Evolutionary conservation across 2,797 vertebrate genomes (phyloP), one percentile per base, ranked within the genome.

Genomic region (Yasuhikotakia modesta): DNA sequence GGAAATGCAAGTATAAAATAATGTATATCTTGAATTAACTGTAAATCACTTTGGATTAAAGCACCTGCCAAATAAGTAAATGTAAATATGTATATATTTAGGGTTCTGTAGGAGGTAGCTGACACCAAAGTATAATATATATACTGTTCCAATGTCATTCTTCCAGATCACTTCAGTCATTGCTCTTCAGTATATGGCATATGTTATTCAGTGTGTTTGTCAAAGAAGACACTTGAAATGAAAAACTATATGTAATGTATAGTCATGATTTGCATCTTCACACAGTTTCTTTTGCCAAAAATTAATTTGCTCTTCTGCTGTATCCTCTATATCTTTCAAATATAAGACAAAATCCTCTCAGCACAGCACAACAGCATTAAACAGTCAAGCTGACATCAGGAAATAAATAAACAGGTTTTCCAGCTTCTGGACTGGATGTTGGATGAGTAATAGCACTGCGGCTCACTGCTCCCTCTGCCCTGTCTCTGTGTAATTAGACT

Each of bases 401-500:
- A 69, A 60, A 69, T 17, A 68, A 68, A 76, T 14, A 27, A 27
- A 27, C 27, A 61, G 21, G 27, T 43, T 68, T 76, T 50, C 68
- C 43, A n/a, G 24, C 27, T 61, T 14, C 13, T 61, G 43, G 27
- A 68, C 27, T 1, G 64, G 43, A 76, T 30, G 30, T n/a, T 57
- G 30, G 13, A 55, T 67, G 53, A 67, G 73, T 69, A 46, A 73
- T 70, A 30, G 14, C 74, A 16, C 53, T 53, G 21, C 19, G 30
- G 75, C 11, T 14, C 22, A 14, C 57, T 52, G 22, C 52, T 64
- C 24, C 13, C 64, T 57, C 27, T 58, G 19, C 53, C 65, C 27
- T 50, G 53, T 45, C 43, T 61, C 74, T 60, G 24, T 60, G 65
- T 69, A 76, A 68, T 68, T 61, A 76, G 52, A 68, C 50, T 61